Base-by-base conservation (phyloP, 2,797 vertebrate species). In the Trematomus bernacchii region DNA sequence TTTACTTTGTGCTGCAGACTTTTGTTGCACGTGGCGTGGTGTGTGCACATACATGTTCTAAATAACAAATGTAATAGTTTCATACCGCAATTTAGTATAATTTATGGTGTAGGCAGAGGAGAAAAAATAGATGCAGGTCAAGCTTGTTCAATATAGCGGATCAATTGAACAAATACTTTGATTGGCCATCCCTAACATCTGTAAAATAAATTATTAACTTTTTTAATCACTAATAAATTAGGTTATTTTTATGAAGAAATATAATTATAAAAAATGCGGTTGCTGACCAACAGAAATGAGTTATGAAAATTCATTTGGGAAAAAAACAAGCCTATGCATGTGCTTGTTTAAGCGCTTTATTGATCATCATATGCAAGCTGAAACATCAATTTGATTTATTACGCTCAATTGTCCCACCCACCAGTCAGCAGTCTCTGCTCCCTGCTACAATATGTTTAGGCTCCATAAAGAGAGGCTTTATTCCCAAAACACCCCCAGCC, bases 331-430 rank as follows among this genome's bases (percentile, higher is more conserved):
- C 27, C n/a, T 10, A 12, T 40, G 44, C 16, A 11, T 16, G 14
- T 60, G 47, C 16, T 66, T 7, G 3, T 66, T 58, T 19, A 21
- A n/a, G 43, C 3, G 19, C 18, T 68, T 30, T 67, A 71, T 76
- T 66, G 48, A 73, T 50, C 71, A 79, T 89, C 79, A 86, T 82
- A 63, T 79, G 73, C 62, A 70, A 81, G 64, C 74, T 77, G 58
- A 89, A 85, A 75, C 70, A 67, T 74, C 27, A 42, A 40, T 40
- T 73, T 92, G 85, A 93, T 90, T 92, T 79, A 90, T 91, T 86
- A 57, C 37, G 23, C 67, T 76, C 27, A 47, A 55, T 84, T 79
- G 80, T 83, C 57, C 60, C 71, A 33, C 58, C 51, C 74, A 23
- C 52, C 51, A 65, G 80, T 86, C 76, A 81, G 86, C 78, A 77